These are phyloP conservation scores for Trachelus troglodyta DNA, from an alignment of 2,888 invertebrate species.

Conservation along the genomic window DNA sequence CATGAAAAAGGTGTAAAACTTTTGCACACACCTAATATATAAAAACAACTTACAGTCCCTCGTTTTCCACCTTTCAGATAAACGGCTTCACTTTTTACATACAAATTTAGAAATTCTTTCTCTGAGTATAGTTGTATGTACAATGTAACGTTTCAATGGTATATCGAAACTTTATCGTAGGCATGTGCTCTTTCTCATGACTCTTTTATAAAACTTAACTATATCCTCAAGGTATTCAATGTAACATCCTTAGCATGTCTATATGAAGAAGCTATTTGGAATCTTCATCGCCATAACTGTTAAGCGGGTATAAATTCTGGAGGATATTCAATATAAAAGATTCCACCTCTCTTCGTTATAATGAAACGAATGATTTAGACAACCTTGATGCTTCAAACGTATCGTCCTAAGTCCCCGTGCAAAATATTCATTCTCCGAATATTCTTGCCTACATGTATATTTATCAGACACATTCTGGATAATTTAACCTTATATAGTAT, in stretches of 20 bases:
- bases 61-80: slow-evolving; percentile 11
- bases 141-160: too few relatives aligned
- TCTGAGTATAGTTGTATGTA: too few relatives aligned
- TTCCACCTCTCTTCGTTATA: neutral
- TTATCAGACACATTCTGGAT: neutral
- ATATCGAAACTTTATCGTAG: too few relatives aligned
- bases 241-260: neutral
- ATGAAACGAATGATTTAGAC: neutral
- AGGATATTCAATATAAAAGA: too few relatives aligned
- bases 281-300: neutral
- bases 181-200: too few relatives aligned
- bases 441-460: too few relatives aligned
- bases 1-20: too few relatives aligned
- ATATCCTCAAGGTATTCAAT: neutral
- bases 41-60: slow-evolving; percentile 25
- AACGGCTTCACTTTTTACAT: neutral
- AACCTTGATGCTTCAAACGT: neutral
- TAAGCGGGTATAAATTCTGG: too few relatives aligned
- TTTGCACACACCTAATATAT: neutral
- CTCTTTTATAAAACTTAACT: neutral
- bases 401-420: neutral
- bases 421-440: too few relatives aligned
- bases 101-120: neutral
- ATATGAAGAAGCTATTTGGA: neutral
- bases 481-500: neutral